Evolutionary conservation across 2,888 invertebrate species (phyloP).

Genomic region (Argyresthia albistria): DNA sequence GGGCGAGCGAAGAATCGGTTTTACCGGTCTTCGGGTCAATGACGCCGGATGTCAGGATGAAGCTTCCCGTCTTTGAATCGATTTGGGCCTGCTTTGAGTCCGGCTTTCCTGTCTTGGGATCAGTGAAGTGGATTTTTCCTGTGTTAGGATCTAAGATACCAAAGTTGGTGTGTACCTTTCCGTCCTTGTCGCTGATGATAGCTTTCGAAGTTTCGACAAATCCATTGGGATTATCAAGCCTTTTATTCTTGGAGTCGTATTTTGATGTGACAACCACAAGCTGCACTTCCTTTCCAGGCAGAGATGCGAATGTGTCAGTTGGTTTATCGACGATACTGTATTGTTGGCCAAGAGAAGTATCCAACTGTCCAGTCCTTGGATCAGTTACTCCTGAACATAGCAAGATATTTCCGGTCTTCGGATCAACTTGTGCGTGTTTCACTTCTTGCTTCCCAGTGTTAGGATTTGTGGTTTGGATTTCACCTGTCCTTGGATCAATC

Average conservation of each 20-base stretch:
- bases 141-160: slow-evolving; percentile 74
- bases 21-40: slow-evolving; percentile 76
- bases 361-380: slow-evolving; percentile 72
- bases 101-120: slow-evolving; percentile 73
- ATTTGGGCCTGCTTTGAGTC: slow-evolving; percentile 74
- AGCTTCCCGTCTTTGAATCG: slow-evolving; percentile 70
- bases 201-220: slow-evolving; percentile 63
- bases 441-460: slow-evolving; percentile 56
- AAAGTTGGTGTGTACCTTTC: slow-evolving; percentile 78
- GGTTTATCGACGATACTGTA: slow-evolving; percentile 75
- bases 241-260: slow-evolving; percentile 73
- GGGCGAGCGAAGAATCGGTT: slow-evolving; percentile 76
- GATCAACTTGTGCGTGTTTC: slow-evolving; percentile 54
- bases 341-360: slow-evolving; percentile 70
- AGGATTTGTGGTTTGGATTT: slow-evolving; percentile 51
- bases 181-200: slow-evolving; percentile 78
- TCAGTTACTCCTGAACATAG: slow-evolving; percentile 69
- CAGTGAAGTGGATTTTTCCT: slow-evolving; percentile 70
- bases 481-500: slow-evolving; percentile 74
- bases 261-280: slow-evolving; percentile 73
- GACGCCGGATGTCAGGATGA: slow-evolving; percentile 71
- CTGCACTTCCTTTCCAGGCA: slow-evolving; percentile 65
- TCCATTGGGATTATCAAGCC: slow-evolving; percentile 71
- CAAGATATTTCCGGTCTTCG: slow-evolving; percentile 68
- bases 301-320: slow-evolving; percentile 49